Percentiles rank a stretch among this genome's conserved stretches.
These are phyloP conservation scores for Helicolenus hilgendorfi DNA, from an alignment of 2,797 vertebrate species.

Conservation along the genomic window DNA sequence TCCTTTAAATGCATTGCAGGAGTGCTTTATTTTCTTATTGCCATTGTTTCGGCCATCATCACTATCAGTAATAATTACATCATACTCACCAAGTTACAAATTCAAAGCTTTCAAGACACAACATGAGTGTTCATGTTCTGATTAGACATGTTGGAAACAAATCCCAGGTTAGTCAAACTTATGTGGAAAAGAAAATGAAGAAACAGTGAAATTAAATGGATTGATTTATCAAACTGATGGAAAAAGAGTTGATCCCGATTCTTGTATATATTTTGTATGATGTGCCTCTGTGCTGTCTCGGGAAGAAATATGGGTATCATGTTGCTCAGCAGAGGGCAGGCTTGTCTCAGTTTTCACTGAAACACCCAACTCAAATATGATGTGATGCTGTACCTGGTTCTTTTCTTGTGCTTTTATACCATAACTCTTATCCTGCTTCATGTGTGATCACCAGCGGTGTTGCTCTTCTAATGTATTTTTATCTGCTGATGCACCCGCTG, in stretches of 20 bases:
- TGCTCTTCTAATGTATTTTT: background rate
- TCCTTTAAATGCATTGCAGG: background rate
- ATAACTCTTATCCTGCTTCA: background rate
- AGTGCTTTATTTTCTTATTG: background rate
- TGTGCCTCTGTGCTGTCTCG: background rate
- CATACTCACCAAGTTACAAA: background rate
- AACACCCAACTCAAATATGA: background rate
- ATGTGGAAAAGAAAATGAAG: background rate
- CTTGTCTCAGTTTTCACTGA: constrained; percentile 36
- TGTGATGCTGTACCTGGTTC: background rate
- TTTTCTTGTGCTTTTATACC: background rate
- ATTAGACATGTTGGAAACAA: background rate
- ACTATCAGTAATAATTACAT: background rate
- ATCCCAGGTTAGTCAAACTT: background rate
- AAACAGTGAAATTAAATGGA: background rate
- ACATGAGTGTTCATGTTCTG: background rate
- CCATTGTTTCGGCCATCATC: background rate
- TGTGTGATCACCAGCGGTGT: background rate
- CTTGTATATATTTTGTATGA: background rate
- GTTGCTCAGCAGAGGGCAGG: constrained; percentile 66
- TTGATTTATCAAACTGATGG: background rate
- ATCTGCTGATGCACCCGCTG: background rate
- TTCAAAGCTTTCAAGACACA: background rate
- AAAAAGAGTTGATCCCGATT: background rate
- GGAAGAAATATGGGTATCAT: background rate